Conservation (phyloP, 2,797 vertebrate genomes). For the Microctenopoma steveboyesi region DNA sequence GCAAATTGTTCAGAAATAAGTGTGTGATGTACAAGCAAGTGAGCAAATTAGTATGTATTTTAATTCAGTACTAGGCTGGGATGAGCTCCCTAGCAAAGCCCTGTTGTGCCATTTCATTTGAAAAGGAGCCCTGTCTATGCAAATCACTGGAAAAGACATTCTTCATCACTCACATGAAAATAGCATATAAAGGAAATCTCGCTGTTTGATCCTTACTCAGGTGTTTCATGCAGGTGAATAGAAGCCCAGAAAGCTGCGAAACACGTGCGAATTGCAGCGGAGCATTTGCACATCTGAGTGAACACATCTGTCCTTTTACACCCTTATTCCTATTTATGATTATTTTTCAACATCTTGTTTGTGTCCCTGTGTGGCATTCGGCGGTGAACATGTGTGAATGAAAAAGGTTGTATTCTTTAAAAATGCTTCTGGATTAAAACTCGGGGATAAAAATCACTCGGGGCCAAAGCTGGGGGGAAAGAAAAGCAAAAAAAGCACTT, state of each 20-base stretch:
- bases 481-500: constrained; percentile 22
- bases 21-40: constrained; percentile 28
- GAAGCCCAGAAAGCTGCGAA: constrained; percentile 27
- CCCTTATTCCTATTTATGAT: constrained; percentile 33
- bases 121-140: constrained; percentile 28
- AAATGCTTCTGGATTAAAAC: constrained; percentile 37
- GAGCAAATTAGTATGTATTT: constrained; percentile 43
- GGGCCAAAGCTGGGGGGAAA: not conserved
- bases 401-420: constrained; percentile 41
- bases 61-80: constrained; percentile 14
- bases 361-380: constrained; percentile 25
- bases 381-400: constrained; percentile 18
- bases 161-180: constrained; percentile 40
- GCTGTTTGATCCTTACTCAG: constrained; percentile 31
- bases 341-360: constrained; percentile 35
- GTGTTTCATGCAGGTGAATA: constrained; percentile 29
- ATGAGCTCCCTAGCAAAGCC: constrained; percentile 38
- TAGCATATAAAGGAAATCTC: constrained; percentile 14
- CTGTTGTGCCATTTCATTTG: constrained; percentile 42
- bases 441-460: constrained; percentile 36
- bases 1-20: constrained; percentile 19
- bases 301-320: constrained; percentile 43
- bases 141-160: constrained; percentile 33
- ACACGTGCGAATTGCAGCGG: not conserved
- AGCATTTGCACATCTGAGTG: constrained; percentile 51